Base-by-base conservation (phyloP, 2,797 vertebrate species). In the Acrossocheilus wenchowensis region DNA sequence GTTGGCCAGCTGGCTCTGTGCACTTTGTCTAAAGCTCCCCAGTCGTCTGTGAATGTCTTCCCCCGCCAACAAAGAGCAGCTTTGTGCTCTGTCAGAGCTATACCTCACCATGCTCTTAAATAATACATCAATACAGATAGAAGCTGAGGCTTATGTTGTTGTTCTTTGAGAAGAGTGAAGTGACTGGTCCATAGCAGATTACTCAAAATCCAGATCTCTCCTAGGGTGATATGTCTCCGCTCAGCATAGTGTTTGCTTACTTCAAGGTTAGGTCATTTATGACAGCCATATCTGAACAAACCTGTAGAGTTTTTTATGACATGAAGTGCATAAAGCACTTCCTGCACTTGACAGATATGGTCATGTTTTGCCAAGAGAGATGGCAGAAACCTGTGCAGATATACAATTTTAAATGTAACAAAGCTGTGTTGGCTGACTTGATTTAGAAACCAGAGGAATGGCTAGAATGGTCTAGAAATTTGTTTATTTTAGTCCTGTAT, bases 21-120 rank as follows among this genome's bases (percentile, higher is more conserved):
- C 82, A 77, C 72, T 77, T 84, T 77, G 57, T 64, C 72, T 84
- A 84, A 84, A 84, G 72, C 82, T 84, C 69, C 71, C 57, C 72
- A 66, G 54, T 41, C 82, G 50, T 84, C 72, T 84, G 72, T 50
- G 57, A 77, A 64, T 64, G 54, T 73, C 68, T 84, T 83, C 57
- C 23, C 57, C 57, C 10, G 26, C 82, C 72, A 84, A 84, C 71
- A 84, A 84, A 84, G 72, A 77, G n/a, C 4, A 21, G 10, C 72
- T 50, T 77, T 84, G 82, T 83, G 71, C 69, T 83, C 81, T 14
- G 52, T 62, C 72, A 66, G 71, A 77, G 30, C 41, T 52, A 75
- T 66, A 75, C 82, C 26, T 75, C 68, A 57, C 45, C n/a, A 17
- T 26, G 36, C 34, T 26, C 72, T 36, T 84, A 77, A 84, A 77